Evolutionary conservation across 2,888 invertebrate genomes (phyloP), one percentile per base, ranked within the genome.

Genomic region (Netelia fuscicornis): DNA sequence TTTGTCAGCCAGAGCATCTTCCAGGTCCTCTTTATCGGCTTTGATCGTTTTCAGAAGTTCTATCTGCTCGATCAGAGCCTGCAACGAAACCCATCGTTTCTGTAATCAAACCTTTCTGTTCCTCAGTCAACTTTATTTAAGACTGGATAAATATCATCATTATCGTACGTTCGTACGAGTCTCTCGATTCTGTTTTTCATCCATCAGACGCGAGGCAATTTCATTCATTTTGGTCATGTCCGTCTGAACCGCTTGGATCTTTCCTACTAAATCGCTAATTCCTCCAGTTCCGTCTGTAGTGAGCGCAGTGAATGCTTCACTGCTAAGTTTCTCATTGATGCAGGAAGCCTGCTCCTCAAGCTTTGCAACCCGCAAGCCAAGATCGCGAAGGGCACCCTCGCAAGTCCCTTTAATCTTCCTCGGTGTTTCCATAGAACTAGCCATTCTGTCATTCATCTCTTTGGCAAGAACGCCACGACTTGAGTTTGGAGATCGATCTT

Each of bases 1-100:
- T 92, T 97, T 97, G 79, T 97, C 96, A 0, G 97, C 96, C 88
- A 97, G 94, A 1, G 96, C 95, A 84, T 96, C 96, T 81, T 96
- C 96, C 88, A 97, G 94, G 87, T 97, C 96, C 87, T 96, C 96
- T 84, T 96, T 96, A 88, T 97, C 96, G 3, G 97, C 95, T 92
- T 97, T 97, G 0, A 96, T 94, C 0, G 94, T 95, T 89, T 96
- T 96, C 85, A 97, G 90, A 13, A 96, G 89, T 88, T 96, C 96
- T 67, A 96, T 95, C 94, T 96, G 96, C 91, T 96, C 96, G 77
- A 95, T 90, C 65, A 96, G 91, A 10, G 95, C 94, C 96, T 96
- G n/a, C 13, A 25, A 81, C 17, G 23, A 48, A 44, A 72, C 52
- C 13, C 30, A 30, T 30, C 30, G 30, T 30, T 30, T 30, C 30